Evolutionary conservation across 2,888 invertebrate species (phyloP).

Genomic region (Sipha maydis): DNA sequence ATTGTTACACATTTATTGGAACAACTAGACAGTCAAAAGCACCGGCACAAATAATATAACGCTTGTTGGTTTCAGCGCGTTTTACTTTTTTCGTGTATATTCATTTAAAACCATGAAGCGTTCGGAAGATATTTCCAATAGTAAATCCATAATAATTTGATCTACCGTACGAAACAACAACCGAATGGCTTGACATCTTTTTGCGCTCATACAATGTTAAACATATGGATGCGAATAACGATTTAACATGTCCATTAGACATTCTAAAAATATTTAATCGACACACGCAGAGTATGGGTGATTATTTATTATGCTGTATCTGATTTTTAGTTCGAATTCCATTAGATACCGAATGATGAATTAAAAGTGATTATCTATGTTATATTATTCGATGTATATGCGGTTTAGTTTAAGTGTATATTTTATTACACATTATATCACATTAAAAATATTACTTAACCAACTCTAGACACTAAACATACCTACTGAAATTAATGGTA

Average conservation of each 20-base stretch:
- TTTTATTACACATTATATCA: not conserved
- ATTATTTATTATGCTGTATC: not conserved
- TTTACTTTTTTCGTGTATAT: too few relatives aligned
- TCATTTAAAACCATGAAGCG: too few relatives aligned
- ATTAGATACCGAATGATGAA: slow-evolving; percentile 38
- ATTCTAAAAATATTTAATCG: not conserved
- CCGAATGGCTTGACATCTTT: not conserved
- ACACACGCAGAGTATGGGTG: too few relatives aligned
- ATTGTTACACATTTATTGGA: too few relatives aligned
- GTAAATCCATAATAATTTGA: too few relatives aligned
- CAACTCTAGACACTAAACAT: not conserved
- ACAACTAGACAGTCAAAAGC: too few relatives aligned
- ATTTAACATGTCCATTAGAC: not conserved
- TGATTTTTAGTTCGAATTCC: slow-evolving; percentile 17
- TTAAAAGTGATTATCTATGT: slow-evolving; percentile 36
- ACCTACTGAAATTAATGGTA: not conserved
- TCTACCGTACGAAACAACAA: too few relatives aligned
- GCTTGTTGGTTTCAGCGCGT: too few relatives aligned
- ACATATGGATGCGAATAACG: not conserved
- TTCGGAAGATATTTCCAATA: too few relatives aligned
- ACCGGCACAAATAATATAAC: too few relatives aligned
- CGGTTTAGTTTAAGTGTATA: slow-evolving; percentile 1
- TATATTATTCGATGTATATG: slow-evolving; percentile 25
- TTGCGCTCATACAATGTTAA: not conserved
- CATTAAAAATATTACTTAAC: not conserved